Base-by-base conservation (phyloP, 2,113 vertebrate species). In the Erythrolamprus reginae region DNA sequence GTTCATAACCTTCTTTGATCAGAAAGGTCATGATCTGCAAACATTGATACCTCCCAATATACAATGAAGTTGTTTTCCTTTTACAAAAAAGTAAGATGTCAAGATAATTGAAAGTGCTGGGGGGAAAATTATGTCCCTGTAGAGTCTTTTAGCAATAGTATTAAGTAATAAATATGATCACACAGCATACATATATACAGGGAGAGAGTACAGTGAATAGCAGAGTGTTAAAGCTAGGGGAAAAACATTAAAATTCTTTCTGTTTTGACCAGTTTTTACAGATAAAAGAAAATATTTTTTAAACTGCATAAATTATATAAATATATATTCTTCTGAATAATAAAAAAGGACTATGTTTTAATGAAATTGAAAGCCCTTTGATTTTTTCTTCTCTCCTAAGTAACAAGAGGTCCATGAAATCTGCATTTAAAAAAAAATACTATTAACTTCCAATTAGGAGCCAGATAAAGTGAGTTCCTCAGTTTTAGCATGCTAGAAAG, bases 131-230 rank as follows among this genome's bases (percentile, higher is more conserved):
- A 1, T 0, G 5, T 1, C 0, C 89, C 91, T 82, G 24, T 38
- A 70, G 55, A 88, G 3, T 21, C 7, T 0, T 6, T 83, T 55
- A 50, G 88, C 23, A 90, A 1, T 85, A 26, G 42, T 5, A 84
- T 89, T 86, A 88, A 0, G 7, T 38, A 89, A 91, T 89, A 89
- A 87, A 42, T 88, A 65, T 50, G 83, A 42, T 23, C 21, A 93
- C 2, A 38, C 93, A 48, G 17, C 45, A 87, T n/a, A n/a, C 17
- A 93, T 2, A 48, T 50, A 84, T 38, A n/a, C 13, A 93, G 3
- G 42, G 91, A 48, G 21, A 55, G 1, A 28, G 26, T 23, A 23
- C 0, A 53, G 0, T 0, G 88, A 52, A 86, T 5, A 88, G 12
- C 1, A 0, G 77, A 90, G 24, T 9, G 61, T 0, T 83, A 94